These are phyloP conservation scores for Catostomus latipinnis DNA, from an alignment of 2,797 vertebrate genomes.

Conservation along the genomic window DNA sequence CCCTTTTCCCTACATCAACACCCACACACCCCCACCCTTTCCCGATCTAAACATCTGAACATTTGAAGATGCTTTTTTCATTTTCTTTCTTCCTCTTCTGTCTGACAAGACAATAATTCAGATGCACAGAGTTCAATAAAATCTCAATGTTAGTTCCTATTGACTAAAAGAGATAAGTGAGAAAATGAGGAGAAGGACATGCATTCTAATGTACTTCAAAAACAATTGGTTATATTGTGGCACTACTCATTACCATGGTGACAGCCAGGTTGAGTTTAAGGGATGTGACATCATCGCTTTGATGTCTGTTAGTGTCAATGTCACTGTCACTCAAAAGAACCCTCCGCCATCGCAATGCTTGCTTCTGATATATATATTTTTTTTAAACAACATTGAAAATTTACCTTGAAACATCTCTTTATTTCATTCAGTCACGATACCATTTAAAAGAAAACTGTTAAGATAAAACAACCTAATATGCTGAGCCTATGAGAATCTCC, in stretches of 20 bases:
- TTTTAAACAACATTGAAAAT: background rate
- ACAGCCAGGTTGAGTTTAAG: conserved; percentile 33
- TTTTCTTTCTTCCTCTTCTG: background rate
- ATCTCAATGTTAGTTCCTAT: conserved; percentile 15
- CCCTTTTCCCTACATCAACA: background rate
- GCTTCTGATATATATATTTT: conserved; percentile 9
- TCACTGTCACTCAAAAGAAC: conserved; percentile 50
- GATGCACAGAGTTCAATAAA: conserved; percentile 2
- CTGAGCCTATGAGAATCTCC: background rate
- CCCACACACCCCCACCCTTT: background rate
- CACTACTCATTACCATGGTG: conserved; percentile 29
- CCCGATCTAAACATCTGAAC: background rate
- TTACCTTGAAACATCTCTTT: background rate
- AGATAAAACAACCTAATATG: background rate
- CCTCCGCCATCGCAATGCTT: background rate
- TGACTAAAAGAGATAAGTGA: conserved; percentile 3
- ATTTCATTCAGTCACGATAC: conserved; percentile 12
- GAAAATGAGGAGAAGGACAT: background rate
- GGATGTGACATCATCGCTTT: conserved; percentile 47
- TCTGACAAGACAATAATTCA: conserved; percentile 11
- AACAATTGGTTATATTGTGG: conserved; percentile 26
- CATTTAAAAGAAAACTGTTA: background rate
- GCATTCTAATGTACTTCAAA: conserved; percentile 1
- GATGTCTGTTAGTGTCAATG: conserved; percentile 50
- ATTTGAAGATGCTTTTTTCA: conserved; percentile 20